These are phyloP conservation scores for Tiaroga cobitis DNA, from an alignment of 2,797 vertebrate genomes.

Conservation along the genomic window DNA sequence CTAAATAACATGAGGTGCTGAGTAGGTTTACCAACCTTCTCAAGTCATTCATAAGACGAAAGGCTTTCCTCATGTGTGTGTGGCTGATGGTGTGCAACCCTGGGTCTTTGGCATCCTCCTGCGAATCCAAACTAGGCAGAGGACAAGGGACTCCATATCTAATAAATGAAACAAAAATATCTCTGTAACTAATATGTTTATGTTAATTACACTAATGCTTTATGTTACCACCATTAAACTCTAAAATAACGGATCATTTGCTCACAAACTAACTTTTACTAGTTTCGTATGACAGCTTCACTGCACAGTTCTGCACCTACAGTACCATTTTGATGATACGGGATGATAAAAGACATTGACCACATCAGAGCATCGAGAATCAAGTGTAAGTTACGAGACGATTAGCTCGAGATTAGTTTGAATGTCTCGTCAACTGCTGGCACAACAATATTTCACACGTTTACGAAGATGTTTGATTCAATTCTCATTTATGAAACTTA, in stretches of 20 bases:
- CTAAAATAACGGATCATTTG: not conserved
- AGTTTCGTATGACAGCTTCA: not conserved
- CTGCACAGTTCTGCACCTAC: not conserved
- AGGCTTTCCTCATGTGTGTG: slow-evolving; percentile 93
- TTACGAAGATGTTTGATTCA: not conserved
- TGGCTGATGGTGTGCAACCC: slow-evolving; percentile 86
- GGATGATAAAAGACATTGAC: not conserved
- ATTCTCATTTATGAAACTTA: no score
- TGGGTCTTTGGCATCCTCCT: slow-evolving; percentile 83
- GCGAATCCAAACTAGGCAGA: slow-evolving; percentile 70
- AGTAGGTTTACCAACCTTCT: slow-evolving; percentile 79
- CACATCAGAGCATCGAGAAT: not conserved
- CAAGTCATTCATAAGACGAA: slow-evolving; percentile 95
- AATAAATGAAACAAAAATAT: not conserved
- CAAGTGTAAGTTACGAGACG: not conserved
- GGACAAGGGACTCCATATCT: slow-evolving; percentile 44
- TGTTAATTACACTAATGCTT: no score
- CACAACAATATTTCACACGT: not conserved
- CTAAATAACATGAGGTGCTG: not conserved
- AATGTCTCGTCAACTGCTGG: not conserved
- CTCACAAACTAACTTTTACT: not conserved
- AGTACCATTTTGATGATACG: not conserved
- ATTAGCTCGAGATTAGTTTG: not conserved
- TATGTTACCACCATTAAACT: not conserved
- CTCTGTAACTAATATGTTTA: not conserved